phyloP scores from a whole-genome alignment of 1,140 invertebrate species.

The Antheraea pernyi region DNA sequence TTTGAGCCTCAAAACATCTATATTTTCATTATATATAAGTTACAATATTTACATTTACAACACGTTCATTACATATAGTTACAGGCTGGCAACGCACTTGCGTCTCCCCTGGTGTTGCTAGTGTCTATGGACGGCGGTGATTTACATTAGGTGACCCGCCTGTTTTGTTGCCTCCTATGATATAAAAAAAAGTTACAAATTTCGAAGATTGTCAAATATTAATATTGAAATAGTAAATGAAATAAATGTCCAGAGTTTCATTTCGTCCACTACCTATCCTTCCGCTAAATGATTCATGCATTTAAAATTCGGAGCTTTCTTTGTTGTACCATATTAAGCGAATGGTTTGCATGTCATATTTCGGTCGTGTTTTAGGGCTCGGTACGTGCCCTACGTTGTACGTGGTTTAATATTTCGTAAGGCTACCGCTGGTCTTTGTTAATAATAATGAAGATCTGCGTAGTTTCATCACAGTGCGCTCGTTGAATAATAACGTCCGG shows the following conservation, averaged over 20 bases:
- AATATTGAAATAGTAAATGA: neutral
- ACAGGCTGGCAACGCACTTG: too few species aligned
- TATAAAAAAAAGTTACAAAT: too few species aligned
- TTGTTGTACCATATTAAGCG: constrained; percentile 15
- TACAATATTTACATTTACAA: too few species aligned
- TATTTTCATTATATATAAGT: too few species aligned
- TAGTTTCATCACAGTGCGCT: constrained; percentile 75
- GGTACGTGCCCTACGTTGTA: constrained; percentile 39
- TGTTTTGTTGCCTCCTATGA: too few species aligned
- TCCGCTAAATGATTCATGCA: constrained; percentile 4
- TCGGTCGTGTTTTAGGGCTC: constrained; percentile 42
- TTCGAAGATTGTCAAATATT: too few species aligned
- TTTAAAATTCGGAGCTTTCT: constrained; percentile 12
- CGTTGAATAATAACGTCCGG: constrained; percentile 75
- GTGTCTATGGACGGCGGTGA: too few species aligned
- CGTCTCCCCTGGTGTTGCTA: too few species aligned
- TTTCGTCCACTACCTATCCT: neutral
- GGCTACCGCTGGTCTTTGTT: constrained; percentile 54
- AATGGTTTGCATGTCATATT: constrained; percentile 23
- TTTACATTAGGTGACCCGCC: too few species aligned
- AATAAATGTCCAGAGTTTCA: neutral
- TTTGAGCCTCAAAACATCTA: too few species aligned
- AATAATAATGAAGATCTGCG: constrained; percentile 76
- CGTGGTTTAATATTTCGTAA: constrained; percentile 66
- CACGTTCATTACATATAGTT: too few species aligned